These are phyloP conservation scores for Progne subis DNA, from an alignment of 2,113 vertebrate genomes.

Conservation along the genomic window DNA sequence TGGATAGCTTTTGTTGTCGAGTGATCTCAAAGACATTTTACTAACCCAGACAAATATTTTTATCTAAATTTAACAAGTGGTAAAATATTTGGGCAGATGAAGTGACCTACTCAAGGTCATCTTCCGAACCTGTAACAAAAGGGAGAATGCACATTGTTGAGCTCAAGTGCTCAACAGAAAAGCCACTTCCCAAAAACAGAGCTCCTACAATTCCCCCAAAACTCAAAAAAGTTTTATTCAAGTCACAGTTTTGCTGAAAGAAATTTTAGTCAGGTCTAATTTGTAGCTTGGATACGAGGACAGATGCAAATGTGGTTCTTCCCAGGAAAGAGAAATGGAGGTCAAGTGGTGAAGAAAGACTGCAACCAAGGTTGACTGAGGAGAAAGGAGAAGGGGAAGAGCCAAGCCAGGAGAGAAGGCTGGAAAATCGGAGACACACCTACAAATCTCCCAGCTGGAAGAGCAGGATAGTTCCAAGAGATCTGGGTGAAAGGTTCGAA, in stretches of 20 bases:
- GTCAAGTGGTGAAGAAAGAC: background rate
- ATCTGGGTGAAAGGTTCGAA: background rate
- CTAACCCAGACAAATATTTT: background rate
- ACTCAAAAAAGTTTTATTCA: background rate
- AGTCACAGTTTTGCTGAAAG: background rate
- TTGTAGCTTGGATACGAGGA: background rate
- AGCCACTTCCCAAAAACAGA: background rate
- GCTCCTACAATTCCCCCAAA: background rate
- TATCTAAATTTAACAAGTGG: constrained; percentile 5
- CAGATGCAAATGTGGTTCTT: constrained; percentile 2
- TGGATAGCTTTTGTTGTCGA: background rate
- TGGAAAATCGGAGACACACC: background rate
- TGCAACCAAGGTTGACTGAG: background rate
- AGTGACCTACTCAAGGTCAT: background rate
- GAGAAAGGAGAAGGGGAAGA: background rate
- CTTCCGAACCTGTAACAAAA: background rate
- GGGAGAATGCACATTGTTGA: background rate
- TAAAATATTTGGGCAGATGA: background rate
- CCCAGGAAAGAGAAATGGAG: background rate
- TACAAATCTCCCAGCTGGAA: background rate
- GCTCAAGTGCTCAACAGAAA: background rate
- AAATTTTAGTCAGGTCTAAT: background rate
- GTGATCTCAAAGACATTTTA: background rate
- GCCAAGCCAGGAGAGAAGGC: background rate
- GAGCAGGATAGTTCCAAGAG: background rate